Evolutionary conservation across 2,797 vertebrate genomes (phyloP).

Genomic region (Tenualosa thibaudeaui): DNA sequence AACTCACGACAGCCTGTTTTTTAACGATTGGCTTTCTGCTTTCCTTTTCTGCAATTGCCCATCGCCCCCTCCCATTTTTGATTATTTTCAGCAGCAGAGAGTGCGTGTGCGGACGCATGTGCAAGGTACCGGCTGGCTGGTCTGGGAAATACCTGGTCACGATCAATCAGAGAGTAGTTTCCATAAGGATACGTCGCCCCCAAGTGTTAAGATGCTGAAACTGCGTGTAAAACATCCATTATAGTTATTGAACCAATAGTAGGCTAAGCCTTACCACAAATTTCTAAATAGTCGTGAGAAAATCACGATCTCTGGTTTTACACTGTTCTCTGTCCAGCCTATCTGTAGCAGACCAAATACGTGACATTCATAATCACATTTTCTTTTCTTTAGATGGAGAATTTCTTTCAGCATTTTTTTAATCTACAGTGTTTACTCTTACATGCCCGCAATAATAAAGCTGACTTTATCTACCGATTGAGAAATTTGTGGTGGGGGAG

Average conservation of each 20-base stretch:
- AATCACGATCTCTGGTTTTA: background rate
- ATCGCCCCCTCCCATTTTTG: conserved; percentile 7
- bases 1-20: conserved; percentile 2
- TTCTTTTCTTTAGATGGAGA: background rate
- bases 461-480: too few relatives aligned
- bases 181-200: conserved; percentile 55
- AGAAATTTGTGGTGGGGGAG: too few relatives aligned
- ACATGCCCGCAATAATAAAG: too few relatives aligned
- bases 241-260: background rate
- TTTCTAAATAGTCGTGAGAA: background rate
- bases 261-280: background rate
- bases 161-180: conserved; percentile 59
- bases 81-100: conserved; percentile 45
- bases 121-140: conserved; percentile 58
- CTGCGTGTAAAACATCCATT: conserved; percentile 24
- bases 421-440: background rate
- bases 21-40: conserved; percentile 11
- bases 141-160: conserved; percentile 83
- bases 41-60: background rate
- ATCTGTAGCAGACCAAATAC: too few relatives aligned
- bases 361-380: too few relatives aligned
- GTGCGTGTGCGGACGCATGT: conserved; percentile 46
- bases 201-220: conserved; percentile 53
- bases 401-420: background rate
- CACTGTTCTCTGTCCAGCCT: too few relatives aligned